phyloP scores from a whole-genome alignment of 2,797 vertebrate species.

The Argya squamiceps region DNA sequence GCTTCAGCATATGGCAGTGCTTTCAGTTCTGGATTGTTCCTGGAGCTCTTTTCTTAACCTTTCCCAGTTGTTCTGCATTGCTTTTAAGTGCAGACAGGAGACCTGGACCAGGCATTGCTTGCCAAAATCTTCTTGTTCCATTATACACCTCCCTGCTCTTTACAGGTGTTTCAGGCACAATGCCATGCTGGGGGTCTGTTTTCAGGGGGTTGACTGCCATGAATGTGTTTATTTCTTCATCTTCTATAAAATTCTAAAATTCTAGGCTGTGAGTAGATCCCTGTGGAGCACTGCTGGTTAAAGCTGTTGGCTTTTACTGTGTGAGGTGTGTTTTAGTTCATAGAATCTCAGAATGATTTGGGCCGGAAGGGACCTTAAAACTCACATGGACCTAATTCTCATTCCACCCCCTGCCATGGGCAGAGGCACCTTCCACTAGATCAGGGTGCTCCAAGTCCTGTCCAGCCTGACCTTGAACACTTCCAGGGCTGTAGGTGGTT shows the following conservation, averaged over 20 bases:
- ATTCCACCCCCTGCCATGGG: neutral
- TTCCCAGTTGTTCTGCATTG: neutral
- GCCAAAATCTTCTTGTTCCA: neutral
- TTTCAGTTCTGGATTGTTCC: neutral
- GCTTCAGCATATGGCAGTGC: neutral
- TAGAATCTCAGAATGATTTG: neutral
- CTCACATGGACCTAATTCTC: neutral
- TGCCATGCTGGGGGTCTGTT: accelerated
- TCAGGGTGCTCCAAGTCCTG: neutral
- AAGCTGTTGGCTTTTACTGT: neutral
- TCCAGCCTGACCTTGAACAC: neutral
- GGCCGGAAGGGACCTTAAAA: neutral
- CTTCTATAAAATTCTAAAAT: neutral
- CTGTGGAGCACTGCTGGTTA: neutral
- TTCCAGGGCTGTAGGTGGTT: neutral
- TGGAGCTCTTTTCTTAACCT: neutral
- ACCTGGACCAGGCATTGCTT: neutral
- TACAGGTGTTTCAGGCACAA: neutral
- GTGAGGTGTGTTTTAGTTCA: neutral
- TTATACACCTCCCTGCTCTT: neutral
- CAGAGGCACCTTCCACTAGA: neutral
- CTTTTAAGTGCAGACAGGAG: neutral
- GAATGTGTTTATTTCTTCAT: neutral
- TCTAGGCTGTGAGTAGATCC: neutral
- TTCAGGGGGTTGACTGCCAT: neutral